Evolutionary conservation across 2,888 invertebrate species (phyloP).

Genomic region (Phragmatobia fuliginosa): DNA sequence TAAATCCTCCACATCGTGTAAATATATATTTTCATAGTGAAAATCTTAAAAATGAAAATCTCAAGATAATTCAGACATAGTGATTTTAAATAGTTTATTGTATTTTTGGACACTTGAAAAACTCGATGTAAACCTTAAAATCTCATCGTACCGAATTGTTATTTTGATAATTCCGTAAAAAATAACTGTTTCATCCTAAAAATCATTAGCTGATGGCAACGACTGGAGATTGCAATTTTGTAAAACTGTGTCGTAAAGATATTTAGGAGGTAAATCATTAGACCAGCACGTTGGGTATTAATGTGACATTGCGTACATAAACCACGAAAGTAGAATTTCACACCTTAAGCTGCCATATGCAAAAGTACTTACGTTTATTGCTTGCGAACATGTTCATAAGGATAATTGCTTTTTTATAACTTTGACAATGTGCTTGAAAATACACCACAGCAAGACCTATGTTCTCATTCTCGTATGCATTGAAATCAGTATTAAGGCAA

Average conservation of each 20-base stretch:
- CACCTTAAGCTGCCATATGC: conserved; percentile 35
- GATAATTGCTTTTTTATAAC: conserved; percentile 36
- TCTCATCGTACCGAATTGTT: neutral
- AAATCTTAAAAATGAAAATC: neutral
- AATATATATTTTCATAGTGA: neutral
- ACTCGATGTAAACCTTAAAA: neutral
- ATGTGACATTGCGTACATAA: conserved; percentile 25
- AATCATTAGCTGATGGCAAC: neutral
- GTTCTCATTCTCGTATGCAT: neutral
- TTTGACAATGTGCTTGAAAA: conserved; percentile 18
- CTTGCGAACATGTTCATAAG: conserved; percentile 31
- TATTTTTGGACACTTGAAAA: neutral
- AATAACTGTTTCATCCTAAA: neutral
- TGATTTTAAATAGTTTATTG: neutral
- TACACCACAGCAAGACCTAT: neutral
- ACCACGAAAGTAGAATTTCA: conserved; percentile 29
- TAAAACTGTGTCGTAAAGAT: neutral
- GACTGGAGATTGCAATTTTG: neutral
- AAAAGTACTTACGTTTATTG: conserved; percentile 37
- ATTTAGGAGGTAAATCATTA: conserved; percentile 24
- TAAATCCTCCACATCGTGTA: no score
- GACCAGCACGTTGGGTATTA: conserved; percentile 31
- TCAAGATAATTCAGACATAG: neutral
- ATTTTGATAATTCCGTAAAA: neutral
- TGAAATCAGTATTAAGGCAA: neutral